Conservation (phyloP, 2,888 invertebrate genomes). For the Stenotaenia linearis region DNA sequence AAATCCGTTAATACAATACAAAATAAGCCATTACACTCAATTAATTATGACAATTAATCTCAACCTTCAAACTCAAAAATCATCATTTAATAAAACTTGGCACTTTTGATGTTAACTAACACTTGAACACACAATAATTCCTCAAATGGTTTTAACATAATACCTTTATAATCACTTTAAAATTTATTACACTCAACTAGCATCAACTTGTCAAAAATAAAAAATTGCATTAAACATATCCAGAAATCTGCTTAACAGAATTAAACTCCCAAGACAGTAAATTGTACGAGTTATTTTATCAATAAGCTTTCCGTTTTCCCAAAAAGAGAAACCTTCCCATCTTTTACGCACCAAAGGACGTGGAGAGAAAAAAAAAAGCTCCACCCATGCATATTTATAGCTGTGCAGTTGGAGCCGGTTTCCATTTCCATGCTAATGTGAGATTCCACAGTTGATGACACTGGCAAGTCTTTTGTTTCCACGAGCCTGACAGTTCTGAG, state of each 20-base stretch:
- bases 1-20: too few relatives aligned
- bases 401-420: neutral
- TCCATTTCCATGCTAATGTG: constrained; percentile 24
- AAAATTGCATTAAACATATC: too few relatives aligned
- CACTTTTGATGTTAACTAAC: too few relatives aligned
- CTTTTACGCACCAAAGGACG: neutral
- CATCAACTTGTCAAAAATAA: too few relatives aligned
- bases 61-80: too few relatives aligned
- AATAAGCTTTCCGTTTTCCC: neutral
- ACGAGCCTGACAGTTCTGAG: constrained; percentile 3
- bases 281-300: neutral
- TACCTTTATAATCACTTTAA: too few relatives aligned
- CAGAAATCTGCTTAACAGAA: neutral
- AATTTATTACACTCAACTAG: too few relatives aligned
- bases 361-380: neutral
- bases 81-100: too few relatives aligned
- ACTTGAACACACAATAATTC: too few relatives aligned
- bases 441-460: constrained; percentile 24
- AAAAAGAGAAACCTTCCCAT: neutral
- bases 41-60: too few relatives aligned
- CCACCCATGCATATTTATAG: constrained; percentile 13
- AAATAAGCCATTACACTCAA: too few relatives aligned
- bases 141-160: too few relatives aligned
- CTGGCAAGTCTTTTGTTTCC: constrained; percentile 18
- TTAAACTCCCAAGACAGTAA: neutral